phyloP scores from a whole-genome alignment of 2,113 vertebrate genomes.

The Onychostoma macrolepis region DNA sequence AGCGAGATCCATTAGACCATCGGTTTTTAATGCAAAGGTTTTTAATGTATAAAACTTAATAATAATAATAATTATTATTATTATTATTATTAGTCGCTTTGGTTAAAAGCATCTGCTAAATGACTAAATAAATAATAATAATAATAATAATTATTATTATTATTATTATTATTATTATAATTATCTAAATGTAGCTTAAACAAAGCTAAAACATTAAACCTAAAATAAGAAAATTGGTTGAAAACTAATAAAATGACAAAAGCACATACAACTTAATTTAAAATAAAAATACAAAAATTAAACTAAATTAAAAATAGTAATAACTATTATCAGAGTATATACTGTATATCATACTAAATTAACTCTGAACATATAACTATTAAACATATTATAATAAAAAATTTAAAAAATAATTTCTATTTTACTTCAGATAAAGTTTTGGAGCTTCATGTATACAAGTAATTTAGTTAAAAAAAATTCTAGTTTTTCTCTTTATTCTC shows the following conservation, averaged over 20 bases:
- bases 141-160: no score
- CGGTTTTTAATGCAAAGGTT: background rate
- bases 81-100: no score
- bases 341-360: background rate
- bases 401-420: no score
- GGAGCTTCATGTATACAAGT: background rate
- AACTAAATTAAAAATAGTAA: background rate
- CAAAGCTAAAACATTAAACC: no score
- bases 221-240: no score
- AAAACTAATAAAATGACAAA: no score
- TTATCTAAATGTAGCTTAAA: no score
- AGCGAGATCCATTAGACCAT: background rate
- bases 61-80: no score
- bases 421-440: background rate
- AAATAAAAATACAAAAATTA: background rate
- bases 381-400: background rate
- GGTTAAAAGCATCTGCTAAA: no score
- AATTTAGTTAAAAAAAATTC: background rate
- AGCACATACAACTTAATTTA: background rate
- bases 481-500: background rate
- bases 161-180: no score
- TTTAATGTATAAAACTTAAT: no score
- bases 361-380: slow-evolving; percentile 1
- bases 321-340: background rate
- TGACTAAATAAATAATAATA: no score